Evolutionary conservation across 37 sponge, comb jelly and placozoan genomes (phyloP).

Genomic region (Petrosia ficiformis): DNA sequence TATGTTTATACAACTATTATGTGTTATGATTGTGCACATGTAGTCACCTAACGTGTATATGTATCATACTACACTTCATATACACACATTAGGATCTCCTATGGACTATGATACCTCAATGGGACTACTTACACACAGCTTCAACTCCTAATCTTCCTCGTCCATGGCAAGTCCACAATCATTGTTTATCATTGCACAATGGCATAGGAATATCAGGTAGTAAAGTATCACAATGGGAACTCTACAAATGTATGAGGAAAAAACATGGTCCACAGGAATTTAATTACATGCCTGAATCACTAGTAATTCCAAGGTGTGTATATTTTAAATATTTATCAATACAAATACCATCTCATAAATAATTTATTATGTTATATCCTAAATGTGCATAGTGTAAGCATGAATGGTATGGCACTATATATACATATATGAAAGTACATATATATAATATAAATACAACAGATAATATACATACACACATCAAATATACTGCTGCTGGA

Average conservation of each 20-base stretch:
- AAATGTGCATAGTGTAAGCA: no score
- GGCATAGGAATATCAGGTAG: constrained; percentile 76
- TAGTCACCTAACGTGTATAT: neutral
- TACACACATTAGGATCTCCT: constrained; percentile 64
- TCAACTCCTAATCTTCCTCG: constrained; percentile 41
- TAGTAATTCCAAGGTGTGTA: constrained; percentile 67
- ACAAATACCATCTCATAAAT: no score
- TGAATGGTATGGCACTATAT: no score
- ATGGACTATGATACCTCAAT: constrained; percentile 88
- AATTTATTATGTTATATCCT: no score
- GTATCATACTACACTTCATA: neutral
- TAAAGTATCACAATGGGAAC: constrained; percentile 90
- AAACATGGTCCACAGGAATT: constrained; percentile 62
- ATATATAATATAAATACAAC: neutral
- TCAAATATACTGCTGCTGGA: no score
- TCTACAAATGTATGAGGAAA: constrained; percentile 73
- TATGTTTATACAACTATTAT: constrained; percentile 3
- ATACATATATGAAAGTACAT: no score
- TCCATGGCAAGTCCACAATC: constrained; percentile 91
- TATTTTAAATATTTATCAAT: no score
- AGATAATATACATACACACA: no score
- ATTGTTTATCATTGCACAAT: constrained; percentile 73
- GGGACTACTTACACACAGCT: constrained; percentile 55
- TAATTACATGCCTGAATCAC: constrained; percentile 79
- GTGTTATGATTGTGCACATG: constrained; percentile 1